Base-by-base conservation (phyloP, 2,113 vertebrate genomes). In the Tylochromis polylepis region DNA sequence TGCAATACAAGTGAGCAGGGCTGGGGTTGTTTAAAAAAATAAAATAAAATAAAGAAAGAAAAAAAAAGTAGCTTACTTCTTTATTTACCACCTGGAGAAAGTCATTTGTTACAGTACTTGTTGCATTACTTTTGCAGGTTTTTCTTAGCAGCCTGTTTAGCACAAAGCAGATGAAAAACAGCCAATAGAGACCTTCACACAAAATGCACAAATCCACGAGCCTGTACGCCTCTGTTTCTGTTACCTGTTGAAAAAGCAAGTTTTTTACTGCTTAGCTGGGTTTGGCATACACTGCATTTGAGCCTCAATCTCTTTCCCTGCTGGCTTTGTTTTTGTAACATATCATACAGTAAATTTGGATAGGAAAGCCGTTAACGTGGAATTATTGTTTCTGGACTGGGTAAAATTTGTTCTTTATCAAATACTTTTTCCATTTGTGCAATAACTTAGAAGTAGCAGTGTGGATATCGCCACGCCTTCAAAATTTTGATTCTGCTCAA, bases 271-370 rank as follows among this genome's bases (percentile, higher is more conserved):
- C 67, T 11, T 49, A 46, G 22, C 3, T 1, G 24, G 0, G 67
- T 15, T 49, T 1, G 38, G 41, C 41, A 29, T 29, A 18, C 38
- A 72, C 67, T 75, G 15, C 22, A 43, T 2, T 18, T 18, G 5
- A 49, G 41, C 27, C 6, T 75, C 41, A 49, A 27, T 72, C 67
- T 72, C 20, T 41, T 70, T 49, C 24, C 24, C 41, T 11, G 24
- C 15, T 0, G 14, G 41, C 41, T 29, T 75, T 72, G 41, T 49
- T 41, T 72, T 46, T 3, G 41, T 27, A 46, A 27, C 65, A 18
- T 15, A 49, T 49, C 43, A 6, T 1, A 0, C 22, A 72, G 67
- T 72, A 0, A 0, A 46, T 46, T 46, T 43, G 5, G 0, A 24
- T 16, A 70, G 3, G 14, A 38, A 43, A 70, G 38, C 43, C 5